Evolutionary conservation across 2,888 invertebrate genomes (phyloP).

Genomic region (Scaptomyza reducta): DNA sequence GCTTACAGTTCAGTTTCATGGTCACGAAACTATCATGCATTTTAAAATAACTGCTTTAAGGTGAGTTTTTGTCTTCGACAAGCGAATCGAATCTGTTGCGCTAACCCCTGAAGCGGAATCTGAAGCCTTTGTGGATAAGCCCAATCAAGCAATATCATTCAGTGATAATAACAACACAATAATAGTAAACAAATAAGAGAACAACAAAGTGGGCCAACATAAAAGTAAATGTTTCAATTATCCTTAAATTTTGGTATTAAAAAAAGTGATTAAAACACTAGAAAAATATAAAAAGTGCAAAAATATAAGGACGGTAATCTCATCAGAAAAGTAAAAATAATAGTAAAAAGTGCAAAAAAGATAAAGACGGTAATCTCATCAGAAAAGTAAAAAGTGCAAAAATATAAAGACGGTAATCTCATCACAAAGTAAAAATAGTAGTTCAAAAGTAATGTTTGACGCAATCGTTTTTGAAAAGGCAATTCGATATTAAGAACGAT

Average conservation of each 20-base stretch:
- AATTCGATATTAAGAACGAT: not conserved
- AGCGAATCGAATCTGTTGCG: not conserved
- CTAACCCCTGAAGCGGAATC: conserved; percentile 18
- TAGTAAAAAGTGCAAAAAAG: no score
- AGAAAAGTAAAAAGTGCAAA: no score
- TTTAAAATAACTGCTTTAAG: conserved; percentile 27
- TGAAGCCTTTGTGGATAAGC: conserved; percentile 5
- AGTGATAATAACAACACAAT: not conserved
- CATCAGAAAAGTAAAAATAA: no score
- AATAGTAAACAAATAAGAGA: not conserved
- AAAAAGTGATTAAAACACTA: no score
- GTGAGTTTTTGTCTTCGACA: conserved; percentile 45
- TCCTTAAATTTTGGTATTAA: no score
- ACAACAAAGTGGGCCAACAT: not conserved
- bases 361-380: no score
- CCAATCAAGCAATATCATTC: conserved; percentile 22
- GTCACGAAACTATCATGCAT: conserved; percentile 32
- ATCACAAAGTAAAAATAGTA: no score
- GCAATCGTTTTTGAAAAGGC: not conserved
- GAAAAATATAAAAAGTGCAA: no score
- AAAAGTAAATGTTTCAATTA: no score
- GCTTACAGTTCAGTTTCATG: conserved; percentile 42
- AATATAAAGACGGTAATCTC: no score
- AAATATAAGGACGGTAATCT: no score
- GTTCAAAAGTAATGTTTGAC: no score